A percentile compares a stretch with the other conserved stretches of the same genome.
Conservation (phyloP, 2,113 vertebrate genomes). For the Loxodonta africana region DNA sequence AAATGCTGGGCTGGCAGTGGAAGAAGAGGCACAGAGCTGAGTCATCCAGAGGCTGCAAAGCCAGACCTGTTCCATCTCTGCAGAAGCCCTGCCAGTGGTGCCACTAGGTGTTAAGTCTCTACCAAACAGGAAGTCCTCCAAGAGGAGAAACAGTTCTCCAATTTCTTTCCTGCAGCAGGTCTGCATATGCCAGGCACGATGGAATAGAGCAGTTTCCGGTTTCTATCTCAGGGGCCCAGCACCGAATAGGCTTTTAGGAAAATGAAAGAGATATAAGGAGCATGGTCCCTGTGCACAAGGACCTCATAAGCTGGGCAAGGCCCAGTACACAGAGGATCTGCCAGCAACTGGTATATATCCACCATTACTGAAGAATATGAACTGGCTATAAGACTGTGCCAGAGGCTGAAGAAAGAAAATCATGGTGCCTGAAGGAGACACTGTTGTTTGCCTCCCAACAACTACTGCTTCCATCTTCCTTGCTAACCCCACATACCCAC, state of each 20-base stretch:
- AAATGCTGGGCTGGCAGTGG: not conserved
- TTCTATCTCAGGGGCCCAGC: not conserved
- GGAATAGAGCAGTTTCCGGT: not conserved
- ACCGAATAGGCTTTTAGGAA: not conserved
- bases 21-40: not conserved
- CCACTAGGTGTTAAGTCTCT: not conserved
- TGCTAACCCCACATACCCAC: not conserved
- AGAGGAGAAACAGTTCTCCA: not conserved
- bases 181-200: not conserved
- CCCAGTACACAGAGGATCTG: not conserved
- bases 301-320: not conserved
- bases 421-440: not conserved
- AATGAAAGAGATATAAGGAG: not conserved
- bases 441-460: not conserved
- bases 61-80: not conserved
- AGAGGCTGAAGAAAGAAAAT: not conserved
- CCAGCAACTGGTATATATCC: not conserved
- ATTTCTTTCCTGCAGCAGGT: not conserved
- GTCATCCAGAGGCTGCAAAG: not conserved
- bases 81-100: not conserved
- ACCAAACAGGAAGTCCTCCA: not conserved
- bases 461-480: not conserved
- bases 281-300: rapidly evolving
- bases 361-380: not conserved
- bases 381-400: not conserved